Conservation (phyloP, 2,797 vertebrate genomes). For the Acestrorhynchus altus region DNA sequence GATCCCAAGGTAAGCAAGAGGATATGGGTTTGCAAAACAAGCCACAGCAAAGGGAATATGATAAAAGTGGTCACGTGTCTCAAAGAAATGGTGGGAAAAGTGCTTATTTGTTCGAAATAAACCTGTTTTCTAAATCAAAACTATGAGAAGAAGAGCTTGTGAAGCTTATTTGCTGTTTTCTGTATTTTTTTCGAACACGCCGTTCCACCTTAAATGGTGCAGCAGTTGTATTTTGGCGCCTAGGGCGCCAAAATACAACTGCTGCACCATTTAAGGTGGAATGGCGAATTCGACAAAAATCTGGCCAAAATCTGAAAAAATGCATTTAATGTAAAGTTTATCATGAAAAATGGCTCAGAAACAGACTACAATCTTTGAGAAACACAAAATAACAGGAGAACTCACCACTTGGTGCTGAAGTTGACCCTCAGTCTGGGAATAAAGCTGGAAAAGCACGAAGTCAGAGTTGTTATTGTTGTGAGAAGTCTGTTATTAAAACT, state of each 20-base stretch:
- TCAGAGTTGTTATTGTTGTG: background rate
- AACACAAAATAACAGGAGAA: background rate
- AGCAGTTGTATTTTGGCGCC: background rate
- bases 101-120: no score
- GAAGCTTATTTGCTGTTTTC: background rate
- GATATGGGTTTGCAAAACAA: conserved; percentile 29
- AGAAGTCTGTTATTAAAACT: background rate
- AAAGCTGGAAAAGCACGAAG: background rate
- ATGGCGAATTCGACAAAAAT: background rate
- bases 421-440: background rate
- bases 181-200: background rate
- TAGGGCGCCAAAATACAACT: background rate
- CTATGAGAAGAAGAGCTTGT: background rate
- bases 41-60: conserved; percentile 18
- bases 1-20: no score
- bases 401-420: conserved; percentile 20
- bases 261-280: background rate
- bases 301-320: no score
- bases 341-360: no score
- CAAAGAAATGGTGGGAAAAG: background rate
- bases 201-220: conserved; percentile 5
- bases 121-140: no score
- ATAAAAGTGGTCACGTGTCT: conserved; percentile 40
- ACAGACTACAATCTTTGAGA: no score
- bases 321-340: no score